phyloP scores from a whole-genome alignment of 2,888 invertebrate genomes.

The Limnephilus lunatus region DNA sequence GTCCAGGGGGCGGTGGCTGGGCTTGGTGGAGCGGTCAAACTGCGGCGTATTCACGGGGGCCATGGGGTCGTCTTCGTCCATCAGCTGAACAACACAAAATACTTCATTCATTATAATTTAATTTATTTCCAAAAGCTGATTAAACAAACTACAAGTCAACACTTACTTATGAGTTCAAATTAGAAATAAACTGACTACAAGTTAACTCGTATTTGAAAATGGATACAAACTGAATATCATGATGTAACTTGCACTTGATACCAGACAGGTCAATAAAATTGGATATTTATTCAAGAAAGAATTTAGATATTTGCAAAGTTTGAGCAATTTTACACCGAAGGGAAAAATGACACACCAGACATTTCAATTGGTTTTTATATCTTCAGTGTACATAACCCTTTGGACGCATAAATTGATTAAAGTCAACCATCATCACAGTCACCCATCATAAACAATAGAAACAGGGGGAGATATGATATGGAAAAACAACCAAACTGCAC shows the following conservation, averaged over 20 bases:
- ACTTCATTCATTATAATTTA: not conserved
- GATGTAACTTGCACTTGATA: too few relatives aligned
- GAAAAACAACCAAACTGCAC: too few relatives aligned
- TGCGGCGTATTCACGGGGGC: conserved; percentile 73
- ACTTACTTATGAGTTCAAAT: not conserved
- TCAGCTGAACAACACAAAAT: not conserved
- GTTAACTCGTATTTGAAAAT: not conserved
- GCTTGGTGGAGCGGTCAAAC: conserved; percentile 82
- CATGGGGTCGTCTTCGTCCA: conserved; percentile 71
- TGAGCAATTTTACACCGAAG: not conserved
- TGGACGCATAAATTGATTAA: not conserved
- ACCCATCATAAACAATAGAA: too few relatives aligned
- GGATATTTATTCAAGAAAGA: too few relatives aligned
- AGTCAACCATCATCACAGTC: not conserved
- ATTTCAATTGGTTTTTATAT: not conserved
- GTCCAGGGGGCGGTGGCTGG: conserved; percentile 71
- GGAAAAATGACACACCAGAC: not conserved
- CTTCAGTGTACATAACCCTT: not conserved
- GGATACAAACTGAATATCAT: not conserved
- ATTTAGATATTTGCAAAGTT: not conserved
- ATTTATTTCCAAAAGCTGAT: not conserved
- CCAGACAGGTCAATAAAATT: too few relatives aligned
- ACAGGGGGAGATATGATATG: too few relatives aligned
- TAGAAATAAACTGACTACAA: not conserved
- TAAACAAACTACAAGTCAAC: not conserved